phyloP scores from a whole-genome alignment of 2,113 vertebrate genomes.

The Oryzias celebensis region DNA sequence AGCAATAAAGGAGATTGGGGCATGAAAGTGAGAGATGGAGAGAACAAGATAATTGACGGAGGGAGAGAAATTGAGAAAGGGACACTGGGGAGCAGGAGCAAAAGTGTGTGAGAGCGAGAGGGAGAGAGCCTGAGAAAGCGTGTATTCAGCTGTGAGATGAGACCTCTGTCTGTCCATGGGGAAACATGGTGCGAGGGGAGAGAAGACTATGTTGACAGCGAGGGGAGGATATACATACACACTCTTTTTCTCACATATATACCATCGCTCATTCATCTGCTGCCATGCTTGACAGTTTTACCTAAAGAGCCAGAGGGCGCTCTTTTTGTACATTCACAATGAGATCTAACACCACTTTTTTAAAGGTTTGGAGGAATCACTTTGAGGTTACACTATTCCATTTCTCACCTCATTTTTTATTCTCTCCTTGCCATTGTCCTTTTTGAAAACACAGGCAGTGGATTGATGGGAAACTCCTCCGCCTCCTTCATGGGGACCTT shows the following conservation, averaged over 20 bases:
- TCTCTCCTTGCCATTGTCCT: conserved; percentile 42
- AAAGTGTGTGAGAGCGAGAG: conserved; percentile 72
- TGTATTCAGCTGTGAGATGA: conserved; percentile 81
- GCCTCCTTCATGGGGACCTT: conserved; percentile 98
- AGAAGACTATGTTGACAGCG: conserved; percentile 58
- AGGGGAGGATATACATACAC: conserved; percentile 53
- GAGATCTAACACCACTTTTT: conserved; percentile 1
- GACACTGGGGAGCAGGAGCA: conserved; percentile 69
- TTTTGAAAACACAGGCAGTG: conserved; percentile 79
- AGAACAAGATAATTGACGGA: conserved; percentile 71
- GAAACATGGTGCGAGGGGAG: conserved; percentile 60
- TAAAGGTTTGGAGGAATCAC: background rate
- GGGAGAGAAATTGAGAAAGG: conserved; percentile 72
- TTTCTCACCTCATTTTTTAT: conserved; percentile 28
- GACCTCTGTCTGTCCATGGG: conserved; percentile 73
- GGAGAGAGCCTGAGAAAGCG: conserved; percentile 75
- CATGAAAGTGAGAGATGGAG: conserved; percentile 71
- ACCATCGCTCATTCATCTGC: conserved; percentile 23
- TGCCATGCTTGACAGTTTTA: conserved; percentile 44
- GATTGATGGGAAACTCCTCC: conserved; percentile 91
- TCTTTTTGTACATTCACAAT: conserved; percentile 11
- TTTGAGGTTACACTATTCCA: conserved; percentile 5
- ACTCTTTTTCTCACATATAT: conserved; percentile 13
- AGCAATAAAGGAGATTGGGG: conserved; percentile 70
- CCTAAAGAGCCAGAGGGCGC: conserved; percentile 29